phyloP scores from a whole-genome alignment of 2,888 invertebrate species.

The Ophraella communa region DNA sequence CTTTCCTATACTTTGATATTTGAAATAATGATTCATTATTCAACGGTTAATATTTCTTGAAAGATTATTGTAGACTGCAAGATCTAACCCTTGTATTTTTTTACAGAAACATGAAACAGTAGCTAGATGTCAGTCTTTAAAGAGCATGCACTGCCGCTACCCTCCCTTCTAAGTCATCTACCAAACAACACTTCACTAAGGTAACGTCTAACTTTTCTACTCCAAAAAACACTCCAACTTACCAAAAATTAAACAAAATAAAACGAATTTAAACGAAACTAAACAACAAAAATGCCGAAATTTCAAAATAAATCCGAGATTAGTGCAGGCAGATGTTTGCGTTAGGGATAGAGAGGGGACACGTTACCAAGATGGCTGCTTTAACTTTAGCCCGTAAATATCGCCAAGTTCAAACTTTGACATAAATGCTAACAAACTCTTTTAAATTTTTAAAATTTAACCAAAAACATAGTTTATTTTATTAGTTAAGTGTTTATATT shows the following conservation, averaged over 20 bases:
- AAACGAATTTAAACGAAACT: conserved; percentile 40
- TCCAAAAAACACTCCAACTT: conserved; percentile 41
- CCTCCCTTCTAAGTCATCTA: conserved; percentile 29
- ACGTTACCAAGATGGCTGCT: conserved; percentile 53
- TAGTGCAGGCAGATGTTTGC: conserved; percentile 29
- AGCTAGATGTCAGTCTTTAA: conserved; percentile 6
- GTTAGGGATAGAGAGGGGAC: conserved; percentile 45
- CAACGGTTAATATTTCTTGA: too few species aligned
- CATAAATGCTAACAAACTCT: neutral
- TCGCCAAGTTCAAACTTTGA: conserved; percentile 31
- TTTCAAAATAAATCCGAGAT: conserved; percentile 36
- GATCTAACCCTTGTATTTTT: neutral
- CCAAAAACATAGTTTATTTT: neutral
- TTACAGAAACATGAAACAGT: neutral
- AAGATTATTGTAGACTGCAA: neutral
- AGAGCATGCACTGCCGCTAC: conserved; percentile 19
- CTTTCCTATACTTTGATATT: too few species aligned
- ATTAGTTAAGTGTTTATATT: neutral
- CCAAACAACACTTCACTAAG: conserved; percentile 41
- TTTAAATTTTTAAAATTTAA: neutral
- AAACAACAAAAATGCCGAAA: conserved; percentile 41
- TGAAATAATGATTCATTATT: too few species aligned
- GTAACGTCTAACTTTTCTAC: conserved; percentile 36
- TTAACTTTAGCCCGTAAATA: conserved; percentile 40
- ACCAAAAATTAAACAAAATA: conserved; percentile 41